phyloP scores from a whole-genome alignment of 1,140 invertebrate species.

The Manduca sexta region DNA sequence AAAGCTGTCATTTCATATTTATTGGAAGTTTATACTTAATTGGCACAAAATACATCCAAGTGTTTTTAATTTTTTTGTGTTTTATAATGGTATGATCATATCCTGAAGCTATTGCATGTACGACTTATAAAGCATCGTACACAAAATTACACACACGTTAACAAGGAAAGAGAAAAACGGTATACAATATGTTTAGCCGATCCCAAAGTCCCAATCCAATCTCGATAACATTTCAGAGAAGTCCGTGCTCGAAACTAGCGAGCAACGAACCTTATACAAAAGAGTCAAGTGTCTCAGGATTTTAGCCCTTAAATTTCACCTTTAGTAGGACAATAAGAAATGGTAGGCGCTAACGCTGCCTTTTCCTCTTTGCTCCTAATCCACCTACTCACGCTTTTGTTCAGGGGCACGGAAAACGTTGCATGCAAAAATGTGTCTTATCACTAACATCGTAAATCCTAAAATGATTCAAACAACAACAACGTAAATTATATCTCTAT shows the following conservation, averaged over 20 bases:
- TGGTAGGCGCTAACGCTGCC: slow-evolving; percentile 37
- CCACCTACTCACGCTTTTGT: slow-evolving; percentile 36
- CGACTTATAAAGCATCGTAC: too few relatives aligned
- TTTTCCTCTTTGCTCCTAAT: slow-evolving; percentile 50
- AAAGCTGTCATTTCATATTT: too few relatives aligned
- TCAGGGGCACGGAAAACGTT: slow-evolving; percentile 12
- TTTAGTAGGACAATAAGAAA: slow-evolving; percentile 29
- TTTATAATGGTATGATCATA: too few relatives aligned
- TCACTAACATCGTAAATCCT: slow-evolving; percentile 7
- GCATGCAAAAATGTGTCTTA: slow-evolving; percentile 27
- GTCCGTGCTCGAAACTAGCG: slow-evolving; percentile 20
- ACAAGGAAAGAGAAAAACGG: slow-evolving; percentile 5
- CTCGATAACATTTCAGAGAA: slow-evolving; percentile 21
- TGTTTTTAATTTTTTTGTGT: too few relatives aligned
- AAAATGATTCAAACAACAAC: slow-evolving; percentile 11
- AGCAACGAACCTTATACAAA: too few relatives aligned
- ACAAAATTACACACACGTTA: slow-evolving; percentile 8
- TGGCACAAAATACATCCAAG: too few relatives aligned
- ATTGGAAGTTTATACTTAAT: too few relatives aligned
- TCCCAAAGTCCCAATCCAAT: slow-evolving; percentile 43
- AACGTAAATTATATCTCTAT: slow-evolving; percentile 43
- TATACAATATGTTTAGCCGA: slow-evolving; percentile 15
- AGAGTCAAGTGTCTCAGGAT: slow-evolving; percentile 28
- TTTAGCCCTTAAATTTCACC: slow-evolving; percentile 29
- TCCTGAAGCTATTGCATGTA: too few relatives aligned